phyloP scores from a whole-genome alignment of 2,888 invertebrate genomes.

The Epistrophella euchroma region DNA sequence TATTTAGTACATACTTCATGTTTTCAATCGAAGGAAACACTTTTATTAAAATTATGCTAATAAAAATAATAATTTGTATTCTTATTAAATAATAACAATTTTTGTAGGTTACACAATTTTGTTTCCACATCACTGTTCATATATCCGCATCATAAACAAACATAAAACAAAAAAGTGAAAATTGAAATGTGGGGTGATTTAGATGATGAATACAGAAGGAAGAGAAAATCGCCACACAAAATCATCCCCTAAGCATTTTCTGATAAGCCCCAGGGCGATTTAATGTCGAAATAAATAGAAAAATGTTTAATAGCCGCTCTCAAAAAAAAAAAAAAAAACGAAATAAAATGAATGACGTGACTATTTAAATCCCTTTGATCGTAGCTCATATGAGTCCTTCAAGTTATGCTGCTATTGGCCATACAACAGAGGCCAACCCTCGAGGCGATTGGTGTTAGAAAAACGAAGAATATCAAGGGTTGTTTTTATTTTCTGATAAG shows the following conservation, averaged over 20 bases:
- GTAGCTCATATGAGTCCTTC: constrained; percentile 62
- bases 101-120: neutral
- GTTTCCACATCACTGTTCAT: neutral
- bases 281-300: constrained; percentile 68
- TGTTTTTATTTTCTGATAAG: constrained; percentile 54
- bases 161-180: constrained; percentile 26
- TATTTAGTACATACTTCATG: too few relatives aligned
- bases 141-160: constrained; percentile 41
- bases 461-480: constrained; percentile 54
- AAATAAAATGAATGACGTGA: constrained; percentile 58
- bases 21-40: too few relatives aligned
- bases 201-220: constrained; percentile 48
- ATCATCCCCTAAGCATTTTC: constrained; percentile 77
- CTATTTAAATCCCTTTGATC: constrained; percentile 79
- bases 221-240: constrained; percentile 61
- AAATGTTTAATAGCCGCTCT: constrained; percentile 59
- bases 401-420: constrained; percentile 76
- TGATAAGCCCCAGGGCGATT: constrained; percentile 78
- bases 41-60: too few relatives aligned
- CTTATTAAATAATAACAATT: too few relatives aligned
- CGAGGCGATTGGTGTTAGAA: constrained; percentile 78
- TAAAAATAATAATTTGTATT: too few relatives aligned
- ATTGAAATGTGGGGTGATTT: constrained; percentile 65
- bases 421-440: constrained; percentile 80
- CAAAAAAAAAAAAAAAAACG: constrained; percentile 44